Base-by-base conservation (phyloP, 2,113 vertebrate species). In the Phyllostomus discolor region DNA sequence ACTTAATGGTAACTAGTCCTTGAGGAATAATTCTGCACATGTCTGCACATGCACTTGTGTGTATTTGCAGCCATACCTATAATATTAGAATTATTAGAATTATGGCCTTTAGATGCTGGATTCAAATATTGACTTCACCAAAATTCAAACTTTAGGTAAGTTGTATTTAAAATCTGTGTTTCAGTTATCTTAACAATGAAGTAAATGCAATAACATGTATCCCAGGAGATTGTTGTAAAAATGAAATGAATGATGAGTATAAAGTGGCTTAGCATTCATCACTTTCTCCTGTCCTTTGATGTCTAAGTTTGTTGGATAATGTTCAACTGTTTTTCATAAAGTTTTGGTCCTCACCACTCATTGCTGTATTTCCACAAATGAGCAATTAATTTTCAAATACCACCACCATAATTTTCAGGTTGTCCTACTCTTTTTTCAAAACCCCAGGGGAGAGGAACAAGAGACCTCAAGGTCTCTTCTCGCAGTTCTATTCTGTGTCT, bases 371-470 rank as follows among this genome's bases (percentile, higher is more conserved):
- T 83, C 38, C 41, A 59, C 41, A 86, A 79, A 89, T n/a, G 10
- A 90, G 20, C 59, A 24, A 41, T 79, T 82, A 7, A 59, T 94
- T 93, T 96, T 94, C 33, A 85, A 69, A 85, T n/a, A 89, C 24
- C 15, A 57, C n/a, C 52, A 78, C 48, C 62, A 82, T 33, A 31
- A 35, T 5, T 54, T 64, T 80, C 38, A 81, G 50, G 10, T 26
- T 28, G 9, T 52, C 12, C 16, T 66, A 17, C 26, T 76, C 54
- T 59, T 98, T 69, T 91, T 94, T 88, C 28, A 89, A 67, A 90
- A 69, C 11, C 15, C 10, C 33, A 15, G 19, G 16, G 35, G 26
- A 50, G 10, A 94, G 7, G 52, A 66, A 91, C 0, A 28, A 26
- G 48, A 83, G 50, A 33, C 19, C 6, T 2, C 17, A 66, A 35